Conservation (phyloP, 2,113 vertebrate species). For the Psammodynastes pulverulentus region DNA sequence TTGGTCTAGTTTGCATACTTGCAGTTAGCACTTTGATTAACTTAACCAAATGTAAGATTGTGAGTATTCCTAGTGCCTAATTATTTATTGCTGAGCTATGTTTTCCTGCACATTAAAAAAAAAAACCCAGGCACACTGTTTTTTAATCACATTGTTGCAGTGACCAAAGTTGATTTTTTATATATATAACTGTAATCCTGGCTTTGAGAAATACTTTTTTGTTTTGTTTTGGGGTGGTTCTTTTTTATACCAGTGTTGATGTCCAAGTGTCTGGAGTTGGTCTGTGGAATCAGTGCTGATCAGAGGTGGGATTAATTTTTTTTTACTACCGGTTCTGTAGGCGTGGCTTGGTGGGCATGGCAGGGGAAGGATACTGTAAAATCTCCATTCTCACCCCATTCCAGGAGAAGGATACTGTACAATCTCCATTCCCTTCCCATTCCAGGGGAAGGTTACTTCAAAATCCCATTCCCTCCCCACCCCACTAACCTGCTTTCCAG, state of each 20-base stretch:
- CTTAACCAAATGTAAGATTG: background rate
- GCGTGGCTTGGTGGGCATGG: too few species aligned
- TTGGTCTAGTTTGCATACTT: background rate
- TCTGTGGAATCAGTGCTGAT: background rate
- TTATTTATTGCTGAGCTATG: background rate
- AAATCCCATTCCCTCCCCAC: too few species aligned
- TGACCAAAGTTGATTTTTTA: background rate
- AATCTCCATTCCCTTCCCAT: too few species aligned
- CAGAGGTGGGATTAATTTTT: too few species aligned
- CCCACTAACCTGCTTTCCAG: too few species aligned
- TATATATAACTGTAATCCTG: background rate
- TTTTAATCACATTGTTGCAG: background rate
- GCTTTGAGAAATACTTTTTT: background rate
- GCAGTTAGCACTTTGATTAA: background rate
- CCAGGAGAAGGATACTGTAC: too few species aligned
- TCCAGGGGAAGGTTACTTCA: too few species aligned
- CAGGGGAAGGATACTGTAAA: too few species aligned
- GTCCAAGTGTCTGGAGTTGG: background rate
- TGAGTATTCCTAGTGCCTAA: background rate
- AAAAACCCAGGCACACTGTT: background rate
- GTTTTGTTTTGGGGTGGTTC: background rate
- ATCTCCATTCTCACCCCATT: too few species aligned
- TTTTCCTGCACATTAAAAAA: background rate
- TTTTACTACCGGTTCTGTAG: too few species aligned
- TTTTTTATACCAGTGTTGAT: background rate